Evolutionary conservation across 2,888 invertebrate species (phyloP), one percentile per base, ranked within the genome.

Genomic region (Amitus sp.): DNA sequence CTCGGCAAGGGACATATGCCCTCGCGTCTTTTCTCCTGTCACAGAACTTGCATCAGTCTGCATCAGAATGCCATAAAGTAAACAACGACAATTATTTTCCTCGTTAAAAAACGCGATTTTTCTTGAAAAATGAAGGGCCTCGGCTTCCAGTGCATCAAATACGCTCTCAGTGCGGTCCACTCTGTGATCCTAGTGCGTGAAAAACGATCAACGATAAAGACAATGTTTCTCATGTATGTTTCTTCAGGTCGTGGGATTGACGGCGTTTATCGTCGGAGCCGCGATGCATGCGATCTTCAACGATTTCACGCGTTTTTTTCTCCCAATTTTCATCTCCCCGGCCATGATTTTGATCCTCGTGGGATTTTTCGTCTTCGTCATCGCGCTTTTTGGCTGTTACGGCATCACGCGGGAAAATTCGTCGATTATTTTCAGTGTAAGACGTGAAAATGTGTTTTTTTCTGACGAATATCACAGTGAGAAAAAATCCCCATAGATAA

Each of bases 361-460:
- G 37, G 95, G 95, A 0, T 84, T 90, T 56, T 86, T 94, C 47
- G 86, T 94, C 69, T 82, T 93, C 47, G 87, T 94, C 7, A 91
- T 94, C 0, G 87, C 92, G 69, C 90, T 94, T 66, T 67, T 80
- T 49, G 95, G 94, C 17, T 94, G 93, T 82, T 90, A 91, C 70
- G 94, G 94, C 30, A 93, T 93, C 2, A 83, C 92, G 69, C 90
- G 87, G 73, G 90, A 91, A 78, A 94, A 93, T 82, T 90, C 92
- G 1, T 87, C 87, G 70, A 84, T 89, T 81, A 87, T 89, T 28
- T 87, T 89, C 64, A 79, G 85, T 78, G 89, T 90, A 60, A 73
- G 76, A 37, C 3, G 7, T 7, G 23, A 7, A 23, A 23, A 23
- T 7, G 4, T 3, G 4, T 5, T 23, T 23, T 23, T 7, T 23